Percentiles rank a stretch among this genome's conserved stretches.
These are phyloP conservation scores for Glyphotaelius pellucidus DNA, from an alignment of 2,888 invertebrate genomes.

Conservation along the genomic window DNA sequence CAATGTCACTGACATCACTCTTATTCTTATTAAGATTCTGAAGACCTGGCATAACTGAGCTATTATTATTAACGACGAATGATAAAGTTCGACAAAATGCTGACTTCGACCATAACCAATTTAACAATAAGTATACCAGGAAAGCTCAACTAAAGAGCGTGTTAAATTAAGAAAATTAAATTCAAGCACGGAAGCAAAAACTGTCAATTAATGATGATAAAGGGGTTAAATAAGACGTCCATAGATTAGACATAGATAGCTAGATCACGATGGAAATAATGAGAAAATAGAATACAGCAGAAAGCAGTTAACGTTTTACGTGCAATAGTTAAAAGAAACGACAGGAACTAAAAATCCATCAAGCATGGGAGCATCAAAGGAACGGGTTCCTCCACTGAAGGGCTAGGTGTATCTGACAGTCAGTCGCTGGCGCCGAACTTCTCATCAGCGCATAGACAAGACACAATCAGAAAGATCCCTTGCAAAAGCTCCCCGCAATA, in stretches of 20 bases:
- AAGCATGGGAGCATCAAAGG: conserved; percentile 1
- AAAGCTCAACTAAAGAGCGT: background rate
- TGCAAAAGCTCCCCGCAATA: background rate
- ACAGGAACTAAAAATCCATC: conserved; percentile 16
- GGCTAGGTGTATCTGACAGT: conserved; percentile 36
- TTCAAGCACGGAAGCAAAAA: background rate
- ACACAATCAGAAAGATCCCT: background rate
- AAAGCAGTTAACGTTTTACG: conserved; percentile 2
- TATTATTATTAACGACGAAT: background rate
- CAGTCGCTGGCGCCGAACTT: conserved; percentile 35
- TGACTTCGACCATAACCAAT: background rate
- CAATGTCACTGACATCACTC: background rate
- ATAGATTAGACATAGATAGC: background rate
- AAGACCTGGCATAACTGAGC: background rate
- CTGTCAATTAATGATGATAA: background rate
- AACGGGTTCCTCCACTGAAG: conserved; percentile 34
- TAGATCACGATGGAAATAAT: background rate
- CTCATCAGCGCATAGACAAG: conserved; percentile 19
- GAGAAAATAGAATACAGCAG: background rate
- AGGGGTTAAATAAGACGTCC: background rate
- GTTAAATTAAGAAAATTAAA: background rate
- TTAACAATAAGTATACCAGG: background rate
- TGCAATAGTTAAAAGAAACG: conserved; percentile 34
- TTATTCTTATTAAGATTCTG: background rate
- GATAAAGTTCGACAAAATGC: background rate